These are phyloP conservation scores for Cricetomys ansorgei DNA, from an alignment of 2,113 vertebrate species.

Conservation along the genomic window DNA sequence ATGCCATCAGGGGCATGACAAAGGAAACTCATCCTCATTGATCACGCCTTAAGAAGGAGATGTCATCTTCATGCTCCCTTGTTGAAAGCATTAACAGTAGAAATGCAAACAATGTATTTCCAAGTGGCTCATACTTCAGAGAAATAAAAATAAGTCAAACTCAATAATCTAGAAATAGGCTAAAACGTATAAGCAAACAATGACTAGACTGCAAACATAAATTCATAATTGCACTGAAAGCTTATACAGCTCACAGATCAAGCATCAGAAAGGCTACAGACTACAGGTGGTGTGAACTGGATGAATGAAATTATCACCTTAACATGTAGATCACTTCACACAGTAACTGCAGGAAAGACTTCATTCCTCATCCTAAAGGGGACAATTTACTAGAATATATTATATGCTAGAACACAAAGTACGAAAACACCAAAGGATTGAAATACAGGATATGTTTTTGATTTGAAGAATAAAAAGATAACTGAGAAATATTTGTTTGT, in stretches of 20 bases:
- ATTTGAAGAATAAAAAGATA: not conserved
- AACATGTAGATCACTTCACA: not conserved
- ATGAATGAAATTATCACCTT: not conserved
- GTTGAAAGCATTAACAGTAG: not conserved
- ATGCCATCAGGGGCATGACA: not conserved
- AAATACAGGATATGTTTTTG: not conserved
- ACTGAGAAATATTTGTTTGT: constrained; percentile 20
- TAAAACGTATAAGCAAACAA: constrained; percentile 35
- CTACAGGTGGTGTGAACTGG: not conserved
- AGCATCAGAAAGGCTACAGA: not conserved
- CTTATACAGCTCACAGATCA: not conserved
- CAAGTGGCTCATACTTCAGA: constrained; percentile 20
- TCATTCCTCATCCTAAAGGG: not conserved
- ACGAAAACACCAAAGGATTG: not conserved
- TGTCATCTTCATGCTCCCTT: not conserved
- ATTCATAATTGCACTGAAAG: not conserved
- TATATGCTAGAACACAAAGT: not conserved
- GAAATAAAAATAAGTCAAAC: constrained; percentile 43
- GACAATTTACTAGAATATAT: not conserved
- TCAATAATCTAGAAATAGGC: not conserved
- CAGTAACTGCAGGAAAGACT: not conserved
- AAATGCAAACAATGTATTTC: constrained; percentile 36
- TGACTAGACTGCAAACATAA: not conserved
- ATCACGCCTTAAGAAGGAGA: not conserved
- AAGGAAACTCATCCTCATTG: not conserved